These are phyloP conservation scores for Xenopus borealis DNA, from an alignment of 2,113 vertebrate species.

Conservation along the genomic window DNA sequence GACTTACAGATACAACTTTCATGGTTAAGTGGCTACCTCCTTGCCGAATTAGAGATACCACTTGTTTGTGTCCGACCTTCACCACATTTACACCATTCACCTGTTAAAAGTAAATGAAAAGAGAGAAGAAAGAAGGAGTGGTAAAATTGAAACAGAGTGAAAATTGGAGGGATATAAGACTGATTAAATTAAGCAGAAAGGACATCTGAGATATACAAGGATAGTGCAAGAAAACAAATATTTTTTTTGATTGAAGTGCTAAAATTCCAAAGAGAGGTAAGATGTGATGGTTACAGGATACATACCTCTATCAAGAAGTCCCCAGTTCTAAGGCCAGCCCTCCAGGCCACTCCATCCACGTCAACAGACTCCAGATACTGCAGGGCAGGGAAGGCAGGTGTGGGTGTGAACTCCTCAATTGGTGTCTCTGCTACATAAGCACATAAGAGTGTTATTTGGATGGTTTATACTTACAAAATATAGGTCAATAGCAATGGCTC, in stretches of 20 bases:
- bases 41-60: constrained; percentile 93
- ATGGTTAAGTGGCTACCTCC: constrained; percentile 91
- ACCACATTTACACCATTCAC: constrained; percentile 95
- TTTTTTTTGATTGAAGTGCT: too few relatives aligned
- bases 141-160: background rate
- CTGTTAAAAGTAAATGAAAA: constrained; percentile 53
- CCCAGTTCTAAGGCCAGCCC: constrained; percentile 79
- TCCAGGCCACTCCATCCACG: constrained; percentile 95
- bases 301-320: constrained; percentile 77
- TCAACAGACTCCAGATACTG: constrained; percentile 98
- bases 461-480: too few relatives aligned
- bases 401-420: constrained; percentile 96
- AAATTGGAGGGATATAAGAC: too few relatives aligned
- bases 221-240: too few relatives aligned
- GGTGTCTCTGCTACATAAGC: constrained; percentile 84
- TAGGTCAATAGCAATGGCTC: too few relatives aligned
- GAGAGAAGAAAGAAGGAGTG: background rate
- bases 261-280: too few relatives aligned
- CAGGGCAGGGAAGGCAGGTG: constrained; percentile 92
- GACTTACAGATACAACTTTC: constrained; percentile 94
- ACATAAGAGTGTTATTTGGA: background rate
- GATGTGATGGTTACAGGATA: too few relatives aligned
- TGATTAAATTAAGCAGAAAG: too few relatives aligned
- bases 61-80: constrained; percentile 97
- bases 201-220: too few relatives aligned